Conservation (phyloP, 2,113 vertebrate species). For the Neogobius melanostomus region DNA sequence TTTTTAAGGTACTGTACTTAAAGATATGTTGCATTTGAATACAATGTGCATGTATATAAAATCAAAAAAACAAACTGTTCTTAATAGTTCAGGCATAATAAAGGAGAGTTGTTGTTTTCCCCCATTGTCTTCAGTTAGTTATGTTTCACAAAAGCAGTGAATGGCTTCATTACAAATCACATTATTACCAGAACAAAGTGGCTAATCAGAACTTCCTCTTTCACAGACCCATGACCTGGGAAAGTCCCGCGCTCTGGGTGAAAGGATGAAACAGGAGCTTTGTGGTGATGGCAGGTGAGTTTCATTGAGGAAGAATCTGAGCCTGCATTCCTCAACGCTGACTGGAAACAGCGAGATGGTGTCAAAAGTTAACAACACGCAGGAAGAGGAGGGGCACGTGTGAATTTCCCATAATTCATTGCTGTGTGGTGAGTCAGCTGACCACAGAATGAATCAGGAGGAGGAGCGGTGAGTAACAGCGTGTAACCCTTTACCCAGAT, state of each 20-base stretch:
- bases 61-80: neutral
- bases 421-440: conserved; percentile 55
- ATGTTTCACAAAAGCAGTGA: conserved; percentile 1
- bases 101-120: neutral
- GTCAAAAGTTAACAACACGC: conserved; percentile 27
- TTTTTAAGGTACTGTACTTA: no score
- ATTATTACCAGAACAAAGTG: conserved; percentile 30
- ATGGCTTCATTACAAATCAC: conserved; percentile 1
- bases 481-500: conserved; percentile 30
- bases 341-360: conserved; percentile 57
- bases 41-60: no score
- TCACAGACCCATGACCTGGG: conserved; percentile 39
- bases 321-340: conserved; percentile 51
- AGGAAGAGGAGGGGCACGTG: conserved; percentile 18
- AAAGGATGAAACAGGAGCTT: conserved; percentile 57
- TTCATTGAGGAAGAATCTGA: conserved; percentile 57
- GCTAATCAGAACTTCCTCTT: conserved; percentile 32
- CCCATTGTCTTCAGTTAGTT: neutral
- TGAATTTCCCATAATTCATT: conserved; percentile 41
- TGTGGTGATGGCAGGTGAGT: conserved; percentile 63
- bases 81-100: neutral
- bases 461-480: conserved; percentile 52
- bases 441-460: conserved; percentile 56
- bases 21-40: no score
- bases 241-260: conserved; percentile 41